A percentile compares a stretch with the other conserved stretches of the same genome.
These are phyloP conservation scores for Molossus molossus DNA, from an alignment of 2,797 vertebrate genomes.

Conservation along the genomic window DNA sequence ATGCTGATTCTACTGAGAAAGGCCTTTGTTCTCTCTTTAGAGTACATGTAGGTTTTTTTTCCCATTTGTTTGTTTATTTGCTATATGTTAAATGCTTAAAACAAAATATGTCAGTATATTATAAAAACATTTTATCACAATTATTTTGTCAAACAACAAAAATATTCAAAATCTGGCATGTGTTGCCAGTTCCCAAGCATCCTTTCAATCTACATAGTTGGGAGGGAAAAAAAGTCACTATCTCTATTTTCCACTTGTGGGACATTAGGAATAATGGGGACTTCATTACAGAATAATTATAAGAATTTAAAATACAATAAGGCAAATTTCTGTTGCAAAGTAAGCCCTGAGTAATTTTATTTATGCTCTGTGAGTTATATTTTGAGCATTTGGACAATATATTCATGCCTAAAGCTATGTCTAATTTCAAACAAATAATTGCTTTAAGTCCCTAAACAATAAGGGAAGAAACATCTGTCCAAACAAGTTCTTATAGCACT, in stretches of 20 bases:
- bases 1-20: background rate
- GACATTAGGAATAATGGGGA: background rate
- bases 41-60: background rate
- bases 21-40: background rate
- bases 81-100: background rate
- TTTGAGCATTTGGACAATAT: background rate
- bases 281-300: background rate
- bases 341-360: background rate
- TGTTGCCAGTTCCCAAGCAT: background rate
- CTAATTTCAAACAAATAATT: slow-evolving; percentile 47
- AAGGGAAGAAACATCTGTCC: background rate
- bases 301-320: background rate
- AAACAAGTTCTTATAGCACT: background rate
- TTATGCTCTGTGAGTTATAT: background rate
- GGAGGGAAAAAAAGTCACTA: background rate
- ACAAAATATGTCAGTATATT: slow-evolving; percentile 19
- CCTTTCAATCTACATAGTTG: background rate
- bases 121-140: slow-evolving; percentile 1
- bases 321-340: background rate
- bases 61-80: background rate
- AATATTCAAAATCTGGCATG: background rate
- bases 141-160: background rate
- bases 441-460: background rate
- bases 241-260: background rate
- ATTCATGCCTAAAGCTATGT: slow-evolving; percentile 2